Evolutionary conservation across 2,113 vertebrate species (phyloP).

Genomic region (Corythornis vintsioides): DNA sequence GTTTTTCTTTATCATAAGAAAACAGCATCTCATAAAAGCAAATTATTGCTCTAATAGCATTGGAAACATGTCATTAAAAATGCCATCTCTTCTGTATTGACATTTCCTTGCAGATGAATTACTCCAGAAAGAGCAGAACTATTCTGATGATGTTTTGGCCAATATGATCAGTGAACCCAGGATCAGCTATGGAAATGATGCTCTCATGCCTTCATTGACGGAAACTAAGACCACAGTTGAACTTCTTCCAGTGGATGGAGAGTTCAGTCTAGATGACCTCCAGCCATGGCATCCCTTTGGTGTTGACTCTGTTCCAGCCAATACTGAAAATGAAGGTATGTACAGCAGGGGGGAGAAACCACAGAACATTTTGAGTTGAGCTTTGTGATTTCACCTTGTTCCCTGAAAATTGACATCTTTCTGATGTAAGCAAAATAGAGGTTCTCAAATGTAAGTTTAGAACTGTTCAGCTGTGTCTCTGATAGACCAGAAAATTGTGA

Average conservation of each 20-base stretch:
- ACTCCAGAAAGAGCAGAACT: constrained; percentile 93
- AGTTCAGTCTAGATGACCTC: constrained; percentile 86
- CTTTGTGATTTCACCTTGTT: neutral
- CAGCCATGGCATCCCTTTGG: constrained; percentile 94
- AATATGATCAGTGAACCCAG: constrained; percentile 93
- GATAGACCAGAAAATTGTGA: neutral
- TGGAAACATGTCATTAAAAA: neutral
- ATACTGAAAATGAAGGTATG: constrained; percentile 94
- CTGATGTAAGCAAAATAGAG: neutral
- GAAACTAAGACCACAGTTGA: constrained; percentile 92
- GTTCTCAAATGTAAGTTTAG: neutral
- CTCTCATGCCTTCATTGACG: constrained; percentile 92
- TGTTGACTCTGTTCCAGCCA: constrained; percentile 90
- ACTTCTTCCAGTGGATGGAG: constrained; percentile 86
- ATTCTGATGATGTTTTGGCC: constrained; percentile 93
- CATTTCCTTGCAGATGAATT: constrained; percentile 84
- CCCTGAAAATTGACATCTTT: neutral
- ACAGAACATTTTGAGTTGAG: neutral
- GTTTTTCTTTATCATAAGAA: neutral
- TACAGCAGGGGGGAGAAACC: neutral
- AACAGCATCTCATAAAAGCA: neutral
- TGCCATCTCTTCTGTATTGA: neutral
- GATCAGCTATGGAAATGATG: constrained; percentile 97
- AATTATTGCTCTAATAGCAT: neutral
- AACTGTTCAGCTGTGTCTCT: neutral